Evolutionary conservation across 2,113 vertebrate genomes (phyloP).

Genomic region (Alligator mississippiensis): DNA sequence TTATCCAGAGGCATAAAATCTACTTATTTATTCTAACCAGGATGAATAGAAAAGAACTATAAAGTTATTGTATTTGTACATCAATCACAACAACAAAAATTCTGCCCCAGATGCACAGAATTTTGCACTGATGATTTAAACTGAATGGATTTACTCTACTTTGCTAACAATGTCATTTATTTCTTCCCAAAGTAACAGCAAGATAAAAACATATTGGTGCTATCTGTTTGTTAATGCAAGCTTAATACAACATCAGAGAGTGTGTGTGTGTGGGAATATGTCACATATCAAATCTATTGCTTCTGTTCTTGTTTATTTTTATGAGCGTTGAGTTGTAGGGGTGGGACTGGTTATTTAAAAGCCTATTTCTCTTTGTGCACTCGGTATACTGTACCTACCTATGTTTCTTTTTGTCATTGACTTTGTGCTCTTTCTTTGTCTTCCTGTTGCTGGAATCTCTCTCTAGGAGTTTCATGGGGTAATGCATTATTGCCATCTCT

Average conservation of each 20-base stretch:
- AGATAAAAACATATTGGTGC: not conserved
- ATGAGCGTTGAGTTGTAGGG: not conserved
- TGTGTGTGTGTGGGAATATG: not conserved
- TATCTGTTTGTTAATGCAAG: not conserved
- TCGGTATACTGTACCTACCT: constrained; percentile 25
- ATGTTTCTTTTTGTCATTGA: constrained; percentile 78
- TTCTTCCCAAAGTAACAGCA: not conserved
- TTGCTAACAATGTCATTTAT: accelerated
- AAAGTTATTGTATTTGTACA: not conserved
- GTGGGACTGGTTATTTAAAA: not conserved
- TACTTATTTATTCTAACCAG: not conserved
- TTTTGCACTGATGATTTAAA: not conserved
- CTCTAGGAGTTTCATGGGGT: constrained; percentile 98
- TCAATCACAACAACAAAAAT: too few relatives aligned
- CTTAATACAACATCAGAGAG: accelerated
- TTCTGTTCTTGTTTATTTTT: not conserved
- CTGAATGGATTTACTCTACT: not conserved
- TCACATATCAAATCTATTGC: not conserved
- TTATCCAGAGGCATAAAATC: not conserved
- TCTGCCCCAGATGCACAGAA: not conserved
- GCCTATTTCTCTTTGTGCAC: not conserved
- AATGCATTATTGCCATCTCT: constrained; percentile 84
- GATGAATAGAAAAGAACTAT: not conserved
- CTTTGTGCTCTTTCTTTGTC: constrained; percentile 84
- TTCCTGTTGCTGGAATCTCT: constrained; percentile 84